Evolutionary conservation across 1,140 invertebrate genomes (phyloP), one percentile per base, ranked within the genome.

Genomic region (Saccostrea glomerata): DNA sequence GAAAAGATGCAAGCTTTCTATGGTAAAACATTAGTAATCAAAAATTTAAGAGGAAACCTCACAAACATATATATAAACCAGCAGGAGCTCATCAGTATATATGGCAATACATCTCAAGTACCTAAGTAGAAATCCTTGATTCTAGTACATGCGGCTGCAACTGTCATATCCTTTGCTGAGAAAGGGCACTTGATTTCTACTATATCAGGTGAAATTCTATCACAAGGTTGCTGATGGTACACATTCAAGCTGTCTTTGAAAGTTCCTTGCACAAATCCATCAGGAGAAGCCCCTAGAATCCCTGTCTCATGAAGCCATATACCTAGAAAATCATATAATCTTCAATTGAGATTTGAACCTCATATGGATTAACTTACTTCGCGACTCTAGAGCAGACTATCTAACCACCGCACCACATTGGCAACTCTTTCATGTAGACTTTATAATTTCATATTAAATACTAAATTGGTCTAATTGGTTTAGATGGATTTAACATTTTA

Each of bases 251-350:
- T 63, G 66, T 23, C 20, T 70, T 70, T 70, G 23, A 25, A 25
- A 70, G 20, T 23, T 70, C 66, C 66, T 70, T 70, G 66, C 11
- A 70, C 66, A 70, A 70, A 70, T 0, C 66, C 66, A 70, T 70
- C 66, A 25, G 66, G 66, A 9, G 66, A 70, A 25, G 66, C 66
- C 4, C 66, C 66, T 23, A 70, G 9, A 70, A 70, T 25, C 23
- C 66, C 66, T 23, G 66, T 23, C 23, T 70, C 25, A 70, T 70
- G 66, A 70, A 70, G 66, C 66, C 66, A 70, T 70, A 70, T 70
- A 25, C 66, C 20, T 70, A 70, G 11, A 30, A 70, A 70, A n/a
- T 11, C 20, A 70, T 11, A 70, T 60, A 60, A 60, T 15, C 47
- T 47, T 47, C 47, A 47, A 47, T 47, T 47, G 47, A 9, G 47